Percentiles rank a stretch among this genome's conserved stretches.
phyloP scores from a whole-genome alignment of 2,113 vertebrate species.

The Barbus barbus region DNA sequence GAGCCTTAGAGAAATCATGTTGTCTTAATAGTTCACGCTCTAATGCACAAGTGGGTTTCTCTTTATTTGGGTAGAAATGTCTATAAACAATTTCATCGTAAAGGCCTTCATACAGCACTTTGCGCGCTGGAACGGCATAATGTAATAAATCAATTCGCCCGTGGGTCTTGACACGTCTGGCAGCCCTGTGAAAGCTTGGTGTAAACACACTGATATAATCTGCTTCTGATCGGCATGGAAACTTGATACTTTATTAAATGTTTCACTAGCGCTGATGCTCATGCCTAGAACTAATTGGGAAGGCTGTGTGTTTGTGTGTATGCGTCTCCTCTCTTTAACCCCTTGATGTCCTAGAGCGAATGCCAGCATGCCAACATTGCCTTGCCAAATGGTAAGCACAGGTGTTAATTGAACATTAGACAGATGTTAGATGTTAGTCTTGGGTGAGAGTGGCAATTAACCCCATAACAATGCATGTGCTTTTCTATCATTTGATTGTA shows the following conservation, averaged over 20 bases:
- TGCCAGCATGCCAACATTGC: slow-evolving; percentile 6
- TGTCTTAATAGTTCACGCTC: slow-evolving; percentile 69
- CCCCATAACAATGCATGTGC: neutral
- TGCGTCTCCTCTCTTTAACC: slow-evolving; percentile 24
- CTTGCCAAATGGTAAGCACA: slow-evolving; percentile 14
- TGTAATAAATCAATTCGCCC: slow-evolving; percentile 55
- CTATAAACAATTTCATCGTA: slow-evolving; percentile 57
- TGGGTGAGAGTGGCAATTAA: slow-evolving; percentile 6
- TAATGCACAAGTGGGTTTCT: slow-evolving; percentile 56
- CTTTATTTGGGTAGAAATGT: slow-evolving; percentile 72
- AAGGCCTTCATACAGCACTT: slow-evolving; percentile 36
- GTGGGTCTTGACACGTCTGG: slow-evolving; percentile 40
- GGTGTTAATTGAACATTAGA: slow-evolving; percentile 9
- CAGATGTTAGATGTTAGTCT: slow-evolving; percentile 19
- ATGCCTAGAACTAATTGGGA: slow-evolving; percentile 37
- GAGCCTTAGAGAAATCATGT: slow-evolving; percentile 65
- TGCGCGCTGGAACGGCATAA: slow-evolving; percentile 20
- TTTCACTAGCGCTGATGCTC: slow-evolving; percentile 18
- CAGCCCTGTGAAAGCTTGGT: slow-evolving; percentile 9
- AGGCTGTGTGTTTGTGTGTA: slow-evolving; percentile 9
- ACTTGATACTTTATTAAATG: slow-evolving; percentile 32
- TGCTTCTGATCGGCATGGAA: slow-evolving; percentile 30
- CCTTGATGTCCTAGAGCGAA: neutral
- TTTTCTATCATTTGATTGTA: slow-evolving; percentile 3
- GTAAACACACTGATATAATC: slow-evolving; percentile 54